Percentiles rank a stretch among this genome's conserved stretches.
Conservation (phyloP, 2,888 invertebrate species). For the Abrostola tripartita region DNA sequence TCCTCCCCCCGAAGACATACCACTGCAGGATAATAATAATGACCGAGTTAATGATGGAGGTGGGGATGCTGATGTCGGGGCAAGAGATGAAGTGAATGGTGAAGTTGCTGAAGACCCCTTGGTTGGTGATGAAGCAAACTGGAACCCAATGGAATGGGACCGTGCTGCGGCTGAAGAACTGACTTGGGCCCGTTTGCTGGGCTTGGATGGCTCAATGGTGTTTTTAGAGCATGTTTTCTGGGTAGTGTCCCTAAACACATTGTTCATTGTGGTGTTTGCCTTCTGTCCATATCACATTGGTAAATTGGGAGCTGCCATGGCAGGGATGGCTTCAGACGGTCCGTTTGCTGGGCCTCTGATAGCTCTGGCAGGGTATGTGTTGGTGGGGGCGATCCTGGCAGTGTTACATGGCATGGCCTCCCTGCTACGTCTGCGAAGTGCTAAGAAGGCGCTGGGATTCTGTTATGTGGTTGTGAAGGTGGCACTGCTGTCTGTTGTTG, state of each 20-base stretch:
- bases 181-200: conserved; percentile 98
- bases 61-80: conserved; percentile 71
- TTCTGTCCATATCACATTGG: conserved; percentile 99
- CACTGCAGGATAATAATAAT: conserved; percentile 85
- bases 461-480: conserved; percentile 97
- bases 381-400: conserved; percentile 94
- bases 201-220: conserved; percentile 98
- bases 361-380: conserved; percentile 97
- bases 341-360: conserved; percentile 98
- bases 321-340: conserved; percentile 87
- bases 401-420: conserved; percentile 95
- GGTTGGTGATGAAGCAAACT: conserved; percentile 94
- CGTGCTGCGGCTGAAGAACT: conserved; percentile 98
- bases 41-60: conserved; percentile 78
- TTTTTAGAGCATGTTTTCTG: conserved; percentile 99
- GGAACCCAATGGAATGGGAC: conserved; percentile 99
- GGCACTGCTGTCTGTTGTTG: conserved; percentile 97
- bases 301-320: conserved; percentile 92
- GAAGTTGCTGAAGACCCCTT: conserved; percentile 85
- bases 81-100: conserved; percentile 77
- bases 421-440: conserved; percentile 92
- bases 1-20: conserved; percentile 83
- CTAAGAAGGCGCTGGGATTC: conserved; percentile 95
- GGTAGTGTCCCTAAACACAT: conserved; percentile 98
- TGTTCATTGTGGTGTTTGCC: conserved; percentile 99